These are phyloP conservation scores for Onychostoma macrolepis DNA, from an alignment of 2,113 vertebrate species.

Conservation along the genomic window DNA sequence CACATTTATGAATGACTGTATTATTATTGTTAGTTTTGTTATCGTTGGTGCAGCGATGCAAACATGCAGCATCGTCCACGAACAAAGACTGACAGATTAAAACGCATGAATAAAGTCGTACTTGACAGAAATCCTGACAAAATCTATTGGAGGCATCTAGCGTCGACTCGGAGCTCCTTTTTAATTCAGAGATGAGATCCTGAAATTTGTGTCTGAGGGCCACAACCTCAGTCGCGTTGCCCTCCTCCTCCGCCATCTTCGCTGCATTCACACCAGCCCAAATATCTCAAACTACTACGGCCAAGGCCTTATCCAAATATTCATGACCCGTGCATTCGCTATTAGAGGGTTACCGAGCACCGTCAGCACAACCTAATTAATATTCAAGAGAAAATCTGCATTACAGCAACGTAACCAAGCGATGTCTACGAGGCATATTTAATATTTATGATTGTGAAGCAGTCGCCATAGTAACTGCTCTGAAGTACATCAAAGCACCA, in stretches of 20 bases:
- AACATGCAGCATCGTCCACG: constrained; percentile 72
- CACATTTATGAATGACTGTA: background rate
- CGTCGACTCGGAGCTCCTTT: constrained; percentile 78
- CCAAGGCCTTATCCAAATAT: constrained; percentile 22
- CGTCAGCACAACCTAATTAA: constrained; percentile 61
- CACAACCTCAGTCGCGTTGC: constrained; percentile 81
- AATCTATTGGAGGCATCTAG: constrained; percentile 88
- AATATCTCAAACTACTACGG: constrained; percentile 66
- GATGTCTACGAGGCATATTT: background rate
- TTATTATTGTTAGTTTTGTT: constrained; percentile 27
- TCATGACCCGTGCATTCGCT: constrained; percentile 16
- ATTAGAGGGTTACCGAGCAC: background rate
- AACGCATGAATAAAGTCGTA: constrained; percentile 73
- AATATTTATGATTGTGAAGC: constrained; percentile 6
- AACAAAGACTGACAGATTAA: constrained; percentile 73
- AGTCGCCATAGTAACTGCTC: constrained; percentile 14
- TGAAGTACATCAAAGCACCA: background rate
- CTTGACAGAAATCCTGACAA: constrained; percentile 96
- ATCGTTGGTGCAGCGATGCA: constrained; percentile 50
- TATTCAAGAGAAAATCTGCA: background rate
- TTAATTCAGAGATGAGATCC: constrained; percentile 82
- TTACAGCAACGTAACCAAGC: background rate
- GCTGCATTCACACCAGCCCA: constrained; percentile 96
- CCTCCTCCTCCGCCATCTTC: constrained; percentile 99
- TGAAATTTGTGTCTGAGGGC: constrained; percentile 85